Evolutionary conservation across 2,888 invertebrate genomes (phyloP), one percentile per base, ranked within the genome.

Genomic region (Adelphocoris suturalis): DNA sequence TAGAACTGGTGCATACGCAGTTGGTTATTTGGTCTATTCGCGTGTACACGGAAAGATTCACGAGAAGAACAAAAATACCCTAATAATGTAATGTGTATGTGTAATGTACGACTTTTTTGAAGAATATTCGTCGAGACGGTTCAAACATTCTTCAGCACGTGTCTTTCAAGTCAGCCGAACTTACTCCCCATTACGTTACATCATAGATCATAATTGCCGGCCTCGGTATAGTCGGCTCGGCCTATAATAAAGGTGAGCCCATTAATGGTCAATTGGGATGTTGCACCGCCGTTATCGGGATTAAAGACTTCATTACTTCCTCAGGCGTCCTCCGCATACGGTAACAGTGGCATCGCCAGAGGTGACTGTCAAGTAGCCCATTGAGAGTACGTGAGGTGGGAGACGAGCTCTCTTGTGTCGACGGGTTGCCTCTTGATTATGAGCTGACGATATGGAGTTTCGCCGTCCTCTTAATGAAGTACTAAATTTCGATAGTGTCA

Each of bases 251-350:
- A 61, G 19, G 19, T 61, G 61, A 14, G 9, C 19, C 61, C n/a
- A 61, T 61, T 61, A 61, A 19, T 61, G 61, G 61, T 16, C 61
- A 61, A 61, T 61, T 61, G 16, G 19, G n/a, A 19, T 61, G 61
- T 61, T 61, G n/a, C 61, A 19, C 61, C 61, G n/a, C 61, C 61
- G 19, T 61, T 61, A 61, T 19, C 61, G 61, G 19, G 61, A 61
- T 61, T 61, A 61, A 61, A 61, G 61, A 61, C 61, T 61, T 61
- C 61, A 61, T 61, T 19, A 61, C 61, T 61, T 52, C 52, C 52
- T 37, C 52, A 9, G 61, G n/a, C 61, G 61, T 19, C 9, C 61
- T 16, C 9, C 16, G n/a, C 61, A 61, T 61, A 61, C 19, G 61
- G 61, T 61, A 61, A 19, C 19, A 61, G 16, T 19, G 61, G 61